A percentile compares a stretch with the other conserved stretches of the same genome.
Conservation (phyloP, 2,888 invertebrate species). For the Kuschelorhynchus macadamiae region DNA sequence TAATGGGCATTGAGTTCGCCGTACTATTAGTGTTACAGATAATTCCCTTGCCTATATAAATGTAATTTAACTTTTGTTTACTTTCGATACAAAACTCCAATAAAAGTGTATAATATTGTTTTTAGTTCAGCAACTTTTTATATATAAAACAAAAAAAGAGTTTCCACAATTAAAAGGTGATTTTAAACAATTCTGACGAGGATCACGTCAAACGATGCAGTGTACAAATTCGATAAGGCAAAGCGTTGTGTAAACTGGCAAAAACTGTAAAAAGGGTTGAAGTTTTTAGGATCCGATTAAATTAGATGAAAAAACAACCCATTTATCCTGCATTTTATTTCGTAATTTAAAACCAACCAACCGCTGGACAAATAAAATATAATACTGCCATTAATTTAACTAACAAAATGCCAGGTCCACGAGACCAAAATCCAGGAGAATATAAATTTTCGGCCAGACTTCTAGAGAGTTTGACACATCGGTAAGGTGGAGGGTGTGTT, state of each 20-base stretch:
- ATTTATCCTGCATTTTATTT: conserved; percentile 48
- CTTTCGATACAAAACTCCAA: too few relatives aligned
- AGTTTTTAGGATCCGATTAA: conserved; percentile 33
- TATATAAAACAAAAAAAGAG: too few relatives aligned
- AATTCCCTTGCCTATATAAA: too few relatives aligned
- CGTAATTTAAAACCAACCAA: conserved; percentile 50
- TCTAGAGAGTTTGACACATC: conserved; percentile 49
- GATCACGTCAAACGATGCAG: too few relatives aligned
- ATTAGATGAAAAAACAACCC: conserved; percentile 42
- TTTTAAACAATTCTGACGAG: too few relatives aligned
- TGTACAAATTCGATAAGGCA: too few relatives aligned
- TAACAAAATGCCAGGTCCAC: conserved; percentile 51
- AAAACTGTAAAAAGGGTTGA: conserved; percentile 23
- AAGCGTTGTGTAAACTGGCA: conserved; percentile 7
- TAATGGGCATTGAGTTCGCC: too few relatives aligned
- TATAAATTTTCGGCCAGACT: conserved; percentile 50
- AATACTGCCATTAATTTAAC: conserved; percentile 51
- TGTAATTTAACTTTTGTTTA: too few relatives aligned
- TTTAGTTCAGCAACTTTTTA: too few relatives aligned
- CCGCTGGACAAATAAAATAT: conserved; percentile 51
- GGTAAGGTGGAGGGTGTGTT: conserved; percentile 46
- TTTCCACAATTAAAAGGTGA: too few relatives aligned
- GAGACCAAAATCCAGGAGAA: conserved; percentile 49
- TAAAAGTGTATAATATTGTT: too few relatives aligned
- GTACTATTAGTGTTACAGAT: too few relatives aligned